Base-by-base conservation (phyloP, 1,140 invertebrate genomes). In the Samia ricini region DNA sequence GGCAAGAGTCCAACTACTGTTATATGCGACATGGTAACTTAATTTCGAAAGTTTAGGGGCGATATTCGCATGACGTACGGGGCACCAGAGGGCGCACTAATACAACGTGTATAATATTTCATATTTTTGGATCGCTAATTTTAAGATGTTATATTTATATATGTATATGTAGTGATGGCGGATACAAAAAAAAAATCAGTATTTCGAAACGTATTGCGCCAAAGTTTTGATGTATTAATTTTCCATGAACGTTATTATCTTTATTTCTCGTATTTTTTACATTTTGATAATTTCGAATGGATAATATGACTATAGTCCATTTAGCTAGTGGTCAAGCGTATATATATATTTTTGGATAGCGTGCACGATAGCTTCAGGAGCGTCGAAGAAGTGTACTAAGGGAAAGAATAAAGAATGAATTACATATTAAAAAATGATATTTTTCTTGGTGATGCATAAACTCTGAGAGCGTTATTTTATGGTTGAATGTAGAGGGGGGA, bases 61-160 rank as follows among this genome's bases (percentile, higher is more conserved):
- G 71, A 63, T 69, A 74, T 72, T 81, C 74, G 77, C 78, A 81
- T 78, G 79, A 57, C 72, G 69, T 73, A 72, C 63, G 66, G 71
- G 76, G 70, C 79, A 83, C 79, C 85, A 71, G 81, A 81, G 83
- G 85, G 84, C 83, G 85, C 84, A 79, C 76, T 78, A 80, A 85
- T 81, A 85, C 80, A 89, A 85, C 81, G 81, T 83, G 84, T 88
- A 88, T 85, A 42, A 42, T 42, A 90, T 88, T 88, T 90, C 83
- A 86, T 89, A 89, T 90, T 90, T 90, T 90, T 90, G 88, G 88
- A 90, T 87, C 80, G 88, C 88, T 90, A 90, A 88, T 88, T 90
- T 90, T 90, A 90, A 90, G 88, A 90, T 86, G 83, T 87, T 90
- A 88, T 90, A 90, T 90, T 90, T 90, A 88, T 90, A 89, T 88